Percentiles rank a stretch among this genome's conserved stretches.
phyloP scores from a whole-genome alignment of 2,888 invertebrate genomes.

The Caenorhabditis japonica region DNA sequence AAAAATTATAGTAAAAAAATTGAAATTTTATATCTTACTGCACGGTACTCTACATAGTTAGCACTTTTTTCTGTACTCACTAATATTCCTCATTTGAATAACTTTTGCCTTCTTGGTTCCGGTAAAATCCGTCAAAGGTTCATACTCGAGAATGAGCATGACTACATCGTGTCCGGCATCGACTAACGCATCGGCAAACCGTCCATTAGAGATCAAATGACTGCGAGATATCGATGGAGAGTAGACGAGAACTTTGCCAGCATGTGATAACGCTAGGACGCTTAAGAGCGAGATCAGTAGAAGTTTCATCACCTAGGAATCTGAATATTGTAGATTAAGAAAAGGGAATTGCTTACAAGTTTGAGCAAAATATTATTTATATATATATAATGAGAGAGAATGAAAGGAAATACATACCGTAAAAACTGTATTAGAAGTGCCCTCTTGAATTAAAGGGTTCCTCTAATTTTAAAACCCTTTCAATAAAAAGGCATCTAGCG shows the following conservation, averaged over 20 bases:
- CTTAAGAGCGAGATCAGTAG: slow-evolving; percentile 3
- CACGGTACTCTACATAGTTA: too few species aligned
- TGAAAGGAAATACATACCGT: too few species aligned
- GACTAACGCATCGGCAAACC: slow-evolving; percentile 69
- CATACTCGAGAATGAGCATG: slow-evolving; percentile 69
- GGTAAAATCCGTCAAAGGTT: slow-evolving; percentile 46
- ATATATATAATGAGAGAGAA: too few species aligned
- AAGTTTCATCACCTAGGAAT: slow-evolving; percentile 13
- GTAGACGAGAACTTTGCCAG: slow-evolving; percentile 60
- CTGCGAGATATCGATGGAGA: slow-evolving; percentile 58
- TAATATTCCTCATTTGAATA: slow-evolving; percentile 66
- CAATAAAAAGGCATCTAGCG: too few species aligned
- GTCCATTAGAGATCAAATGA: slow-evolving; percentile 68
- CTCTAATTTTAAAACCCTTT: too few species aligned
- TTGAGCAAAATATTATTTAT: too few species aligned
- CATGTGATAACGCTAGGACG: background rate
- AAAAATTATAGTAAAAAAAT: too few species aligned
- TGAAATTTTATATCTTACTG: too few species aligned
- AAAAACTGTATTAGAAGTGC: too few species aligned
- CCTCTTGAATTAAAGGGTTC: too few species aligned
- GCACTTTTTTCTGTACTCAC: slow-evolving; percentile 39
- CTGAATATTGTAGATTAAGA: too few species aligned
- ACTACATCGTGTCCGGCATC: slow-evolving; percentile 71
- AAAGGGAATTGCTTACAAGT: too few species aligned
- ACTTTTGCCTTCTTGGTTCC: slow-evolving; percentile 71